Conservation (phyloP, 2,888 invertebrate genomes). For the Aphidoletes aphidimyza region DNA sequence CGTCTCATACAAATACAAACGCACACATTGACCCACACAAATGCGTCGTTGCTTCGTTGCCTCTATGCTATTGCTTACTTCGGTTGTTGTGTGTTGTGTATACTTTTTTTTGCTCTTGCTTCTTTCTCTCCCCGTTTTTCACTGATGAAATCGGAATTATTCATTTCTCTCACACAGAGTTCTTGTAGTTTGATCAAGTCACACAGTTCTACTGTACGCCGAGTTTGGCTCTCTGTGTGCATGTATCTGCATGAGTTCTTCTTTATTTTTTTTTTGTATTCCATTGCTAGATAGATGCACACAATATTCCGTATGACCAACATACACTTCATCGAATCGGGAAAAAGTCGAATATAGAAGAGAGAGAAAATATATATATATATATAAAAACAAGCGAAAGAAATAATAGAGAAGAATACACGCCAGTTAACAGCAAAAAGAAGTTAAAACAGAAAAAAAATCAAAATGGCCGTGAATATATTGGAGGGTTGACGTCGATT, state of each 20-base stretch:
- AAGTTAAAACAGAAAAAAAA: slow-evolving; percentile 58
- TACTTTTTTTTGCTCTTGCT: background rate
- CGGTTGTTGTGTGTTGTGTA: too few species aligned
- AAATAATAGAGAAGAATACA: slow-evolving; percentile 41
- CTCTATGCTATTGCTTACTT: too few species aligned
- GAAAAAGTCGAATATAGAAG: background rate
- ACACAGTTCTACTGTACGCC: background rate
- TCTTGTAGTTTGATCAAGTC: slow-evolving; percentile 10
- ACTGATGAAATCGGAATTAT: slow-evolving; percentile 7
- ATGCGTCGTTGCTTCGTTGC: background rate
- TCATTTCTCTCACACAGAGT: background rate
- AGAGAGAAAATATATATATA: background rate
- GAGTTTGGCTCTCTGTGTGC: background rate
- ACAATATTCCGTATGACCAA: slow-evolving; percentile 44
- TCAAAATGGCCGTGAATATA: slow-evolving; percentile 61
- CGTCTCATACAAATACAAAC: background rate
- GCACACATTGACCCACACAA: background rate
- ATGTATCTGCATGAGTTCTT: slow-evolving; percentile 43
- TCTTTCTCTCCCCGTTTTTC: slow-evolving; percentile 35
- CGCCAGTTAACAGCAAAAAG: slow-evolving; percentile 24
- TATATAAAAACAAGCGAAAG: background rate
- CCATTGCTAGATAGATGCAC: slow-evolving; percentile 28
- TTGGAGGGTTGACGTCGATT: slow-evolving; percentile 58
- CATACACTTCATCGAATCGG: slow-evolving; percentile 49
- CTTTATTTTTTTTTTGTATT: background rate